phyloP scores from a whole-genome alignment of 2,888 invertebrate species.

The Caenorhabditis afra region DNA sequence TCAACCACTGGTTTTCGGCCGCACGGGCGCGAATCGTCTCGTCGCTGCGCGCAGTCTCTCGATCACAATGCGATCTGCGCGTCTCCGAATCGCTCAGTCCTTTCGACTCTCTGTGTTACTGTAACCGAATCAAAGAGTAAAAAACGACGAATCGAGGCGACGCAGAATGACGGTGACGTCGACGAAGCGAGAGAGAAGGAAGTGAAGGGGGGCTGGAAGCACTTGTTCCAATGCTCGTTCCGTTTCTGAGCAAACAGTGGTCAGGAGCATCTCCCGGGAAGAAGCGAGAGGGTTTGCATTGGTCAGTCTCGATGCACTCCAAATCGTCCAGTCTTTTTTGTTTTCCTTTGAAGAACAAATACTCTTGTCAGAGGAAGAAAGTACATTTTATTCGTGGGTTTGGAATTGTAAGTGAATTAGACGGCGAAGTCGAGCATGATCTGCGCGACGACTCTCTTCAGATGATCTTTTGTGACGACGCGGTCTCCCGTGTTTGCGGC shows the following conservation, averaged over 20 bases:
- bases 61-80: constrained; percentile 31
- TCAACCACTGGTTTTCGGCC: constrained; percentile 65
- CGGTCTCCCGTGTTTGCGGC: constrained; percentile 45
- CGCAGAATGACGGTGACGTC: constrained; percentile 10
- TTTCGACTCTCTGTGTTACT: constrained; percentile 21
- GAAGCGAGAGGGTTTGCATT: constrained; percentile 32
- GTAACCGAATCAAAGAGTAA: constrained; percentile 52
- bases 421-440: constrained; percentile 56
- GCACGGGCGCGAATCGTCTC: constrained; percentile 48
- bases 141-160: constrained; percentile 19
- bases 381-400: constrained; percentile 21
- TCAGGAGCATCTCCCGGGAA: constrained; percentile 5
- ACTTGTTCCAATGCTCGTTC: constrained; percentile 42
- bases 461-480: constrained; percentile 41
- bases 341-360: constrained; percentile 33
- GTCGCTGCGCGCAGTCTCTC: constrained; percentile 36
- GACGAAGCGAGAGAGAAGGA: neutral
- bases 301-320: constrained; percentile 50
- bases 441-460: constrained; percentile 48
- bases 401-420: constrained; percentile 10
- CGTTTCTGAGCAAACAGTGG: constrained; percentile 45
- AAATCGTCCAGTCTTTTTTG: constrained; percentile 39
- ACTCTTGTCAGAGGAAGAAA: constrained; percentile 10
- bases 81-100: constrained; percentile 10
- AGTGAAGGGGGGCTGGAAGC: constrained; percentile 4